Conservation (phyloP, 2,888 invertebrate species). For the Phaedon cochleariae region DNA sequence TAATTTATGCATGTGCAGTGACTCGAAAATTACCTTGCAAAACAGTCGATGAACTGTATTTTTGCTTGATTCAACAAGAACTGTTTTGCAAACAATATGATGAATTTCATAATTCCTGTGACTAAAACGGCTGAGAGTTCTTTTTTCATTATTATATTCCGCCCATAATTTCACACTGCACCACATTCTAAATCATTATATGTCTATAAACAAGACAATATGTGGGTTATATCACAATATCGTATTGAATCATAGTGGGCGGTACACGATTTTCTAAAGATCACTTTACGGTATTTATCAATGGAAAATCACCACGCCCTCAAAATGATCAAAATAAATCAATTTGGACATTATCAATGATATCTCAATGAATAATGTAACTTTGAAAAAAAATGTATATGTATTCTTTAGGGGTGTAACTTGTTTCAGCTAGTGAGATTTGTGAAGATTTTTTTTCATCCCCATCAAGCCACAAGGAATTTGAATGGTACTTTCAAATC, state of each 20-base stretch:
- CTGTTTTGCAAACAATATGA: constrained; percentile 1
- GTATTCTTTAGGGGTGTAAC: too few species aligned
- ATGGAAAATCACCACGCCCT: not conserved
- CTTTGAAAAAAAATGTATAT: too few species aligned
- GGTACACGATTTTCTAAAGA: not conserved
- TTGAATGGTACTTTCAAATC: too few species aligned
- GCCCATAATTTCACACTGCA: not conserved
- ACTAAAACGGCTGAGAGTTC: not conserved
- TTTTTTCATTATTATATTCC: not conserved
- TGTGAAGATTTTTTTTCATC: too few species aligned
- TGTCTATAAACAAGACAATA: not conserved
- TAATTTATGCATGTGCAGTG: not conserved
- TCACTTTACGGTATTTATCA: not conserved
- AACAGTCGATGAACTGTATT: not conserved
- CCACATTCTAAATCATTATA: not conserved
- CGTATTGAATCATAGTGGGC: not conserved
- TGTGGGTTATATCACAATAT: not conserved
- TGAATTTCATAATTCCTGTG: not conserved
- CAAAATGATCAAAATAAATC: not conserved
- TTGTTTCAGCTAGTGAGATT: too few species aligned
- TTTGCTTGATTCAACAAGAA: not conserved
- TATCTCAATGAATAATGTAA: too few species aligned
- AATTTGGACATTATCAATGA: too few species aligned
- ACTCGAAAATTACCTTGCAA: not conserved
- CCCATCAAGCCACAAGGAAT: too few species aligned